Percentiles rank a stretch among this genome's conserved stretches.
Evolutionary conservation across 2,888 invertebrate genomes (phyloP).

Genomic region (Andrena minutula): DNA sequence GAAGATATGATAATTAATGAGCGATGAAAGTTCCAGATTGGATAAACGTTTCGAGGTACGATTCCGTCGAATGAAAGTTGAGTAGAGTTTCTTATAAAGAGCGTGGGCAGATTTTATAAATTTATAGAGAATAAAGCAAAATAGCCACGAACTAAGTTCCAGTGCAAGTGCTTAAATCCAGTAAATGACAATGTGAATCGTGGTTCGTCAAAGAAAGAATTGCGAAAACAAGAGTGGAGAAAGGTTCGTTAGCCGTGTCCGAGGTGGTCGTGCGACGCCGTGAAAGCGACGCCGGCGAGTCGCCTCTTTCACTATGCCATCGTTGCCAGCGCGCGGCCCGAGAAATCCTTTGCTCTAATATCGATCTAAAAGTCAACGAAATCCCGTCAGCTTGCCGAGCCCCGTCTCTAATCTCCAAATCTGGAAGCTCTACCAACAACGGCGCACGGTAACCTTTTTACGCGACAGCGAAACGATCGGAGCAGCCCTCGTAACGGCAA

Average conservation of each 20-base stretch:
- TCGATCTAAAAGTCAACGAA: conserved; percentile 22
- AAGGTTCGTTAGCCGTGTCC: conserved; percentile 53
- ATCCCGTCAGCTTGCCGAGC: background rate
- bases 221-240: conserved; percentile 56
- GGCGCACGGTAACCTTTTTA: background rate
- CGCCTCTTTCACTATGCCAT: conserved; percentile 64
- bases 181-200: background rate
- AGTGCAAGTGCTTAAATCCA: too few species aligned
- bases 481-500: conserved; percentile 39
- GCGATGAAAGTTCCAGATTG: too few species aligned
- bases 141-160: too few species aligned
- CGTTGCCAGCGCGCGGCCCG: conserved; percentile 57
- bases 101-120: too few species aligned
- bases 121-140: too few species aligned
- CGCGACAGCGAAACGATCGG: background rate
- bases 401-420: too few species aligned
- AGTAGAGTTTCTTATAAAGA: too few species aligned
- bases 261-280: conserved; percentile 60
- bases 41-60: background rate
- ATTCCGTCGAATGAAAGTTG: background rate
- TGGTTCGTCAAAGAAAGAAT: conserved; percentile 26
- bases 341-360: conserved; percentile 32
- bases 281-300: conserved; percentile 69
- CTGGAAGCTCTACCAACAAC: background rate
- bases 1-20: too few species aligned